Evolutionary conservation across 1,140 invertebrate species (phyloP).

Genomic region (Dryas iulia): DNA sequence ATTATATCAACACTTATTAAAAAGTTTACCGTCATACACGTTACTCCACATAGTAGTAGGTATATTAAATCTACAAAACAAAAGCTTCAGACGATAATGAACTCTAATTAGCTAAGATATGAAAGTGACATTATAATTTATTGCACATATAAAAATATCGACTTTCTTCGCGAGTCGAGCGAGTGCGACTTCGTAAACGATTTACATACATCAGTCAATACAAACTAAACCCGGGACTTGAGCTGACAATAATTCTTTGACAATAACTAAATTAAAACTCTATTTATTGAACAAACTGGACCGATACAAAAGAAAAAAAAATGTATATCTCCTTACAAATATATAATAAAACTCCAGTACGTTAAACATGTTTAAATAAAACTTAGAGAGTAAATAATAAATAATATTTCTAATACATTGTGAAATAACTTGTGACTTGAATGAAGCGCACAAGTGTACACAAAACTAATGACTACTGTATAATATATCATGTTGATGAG

Average conservation of each 20-base stretch:
- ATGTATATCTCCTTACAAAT: constrained; percentile 20
- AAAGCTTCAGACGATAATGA: constrained; percentile 31
- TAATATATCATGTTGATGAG: neutral
- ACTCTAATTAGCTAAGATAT: constrained; percentile 75
- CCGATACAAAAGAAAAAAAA: constrained; percentile 21
- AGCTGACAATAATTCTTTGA: neutral
- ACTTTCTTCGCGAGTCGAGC: constrained; percentile 49
- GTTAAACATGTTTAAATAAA: constrained; percentile 38
- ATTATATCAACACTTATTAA: constrained; percentile 74
- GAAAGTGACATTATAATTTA: constrained; percentile 67
- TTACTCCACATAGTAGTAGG: constrained; percentile 33
- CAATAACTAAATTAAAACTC: constrained; percentile 27
- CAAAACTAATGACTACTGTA: constrained; percentile 7
- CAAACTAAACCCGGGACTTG: constrained; percentile 1
- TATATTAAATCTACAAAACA: constrained; percentile 39
- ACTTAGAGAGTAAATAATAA: constrained; percentile 54
- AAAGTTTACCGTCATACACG: constrained; percentile 42
- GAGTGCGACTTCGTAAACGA: constrained; percentile 30
- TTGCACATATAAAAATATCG: constrained; percentile 76
- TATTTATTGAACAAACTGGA: constrained; percentile 13
- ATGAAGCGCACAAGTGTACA: constrained; percentile 20
- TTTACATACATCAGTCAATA: constrained; percentile 31
- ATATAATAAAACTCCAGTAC: constrained; percentile 27
- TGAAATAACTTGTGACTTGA: constrained; percentile 13
- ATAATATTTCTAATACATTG: constrained; percentile 42